A percentile compares a stretch with the other conserved stretches of the same genome.
phyloP scores from a whole-genome alignment of 2,113 vertebrate species.

The Bothrops jararaca region DNA sequence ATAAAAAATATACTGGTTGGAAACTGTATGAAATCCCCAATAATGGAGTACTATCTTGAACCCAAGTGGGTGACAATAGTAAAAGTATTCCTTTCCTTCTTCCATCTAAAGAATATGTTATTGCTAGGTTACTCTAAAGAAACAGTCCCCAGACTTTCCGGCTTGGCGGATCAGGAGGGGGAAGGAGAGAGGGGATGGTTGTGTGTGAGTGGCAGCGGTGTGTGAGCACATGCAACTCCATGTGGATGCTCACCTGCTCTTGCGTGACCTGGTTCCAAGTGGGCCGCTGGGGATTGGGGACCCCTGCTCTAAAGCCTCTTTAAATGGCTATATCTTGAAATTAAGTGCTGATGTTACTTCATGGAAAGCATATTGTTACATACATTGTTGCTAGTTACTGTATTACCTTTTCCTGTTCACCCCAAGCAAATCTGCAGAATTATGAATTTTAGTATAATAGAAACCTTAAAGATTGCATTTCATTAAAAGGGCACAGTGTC shows the following conservation, averaged over 20 bases:
- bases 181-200: neutral
- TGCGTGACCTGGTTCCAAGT: neutral
- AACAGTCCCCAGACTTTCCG: neutral
- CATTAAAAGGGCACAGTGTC: neutral
- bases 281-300: too few species aligned
- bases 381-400: neutral
- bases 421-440: neutral
- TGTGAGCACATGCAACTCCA: neutral
- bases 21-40: neutral
- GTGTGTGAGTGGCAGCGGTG: neutral
- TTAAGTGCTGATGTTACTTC: neutral
- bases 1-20: neutral
- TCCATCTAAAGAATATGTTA: neutral
- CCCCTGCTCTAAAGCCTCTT: neutral
- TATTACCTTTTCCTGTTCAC: neutral
- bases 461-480: neutral
- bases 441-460: neutral
- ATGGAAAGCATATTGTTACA: neutral
- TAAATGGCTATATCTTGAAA: neutral
- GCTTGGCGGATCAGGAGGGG: too few species aligned
- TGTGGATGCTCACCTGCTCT: neutral
- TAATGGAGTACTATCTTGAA: neutral
- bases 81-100: neutral
- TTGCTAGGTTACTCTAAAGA: neutral
- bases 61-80: neutral